A percentile compares a stretch with the other conserved stretches of the same genome.
phyloP scores from a whole-genome alignment of 2,113 vertebrate genomes.

The Nycticorax nycticorax region DNA sequence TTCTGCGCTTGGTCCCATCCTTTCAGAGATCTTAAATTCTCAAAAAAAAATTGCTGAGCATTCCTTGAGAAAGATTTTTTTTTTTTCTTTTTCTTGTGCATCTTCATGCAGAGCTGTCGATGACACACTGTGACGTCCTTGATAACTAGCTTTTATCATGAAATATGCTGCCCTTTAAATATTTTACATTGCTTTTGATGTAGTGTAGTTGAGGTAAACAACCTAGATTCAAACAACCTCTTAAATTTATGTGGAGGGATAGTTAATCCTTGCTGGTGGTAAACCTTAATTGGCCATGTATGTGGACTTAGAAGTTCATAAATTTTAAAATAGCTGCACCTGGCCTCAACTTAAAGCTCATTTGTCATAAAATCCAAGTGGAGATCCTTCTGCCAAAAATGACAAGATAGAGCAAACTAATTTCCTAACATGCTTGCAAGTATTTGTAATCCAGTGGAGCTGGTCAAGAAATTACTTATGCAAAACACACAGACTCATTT shows the following conservation, averaged over 20 bases:
- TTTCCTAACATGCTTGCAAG: not conserved
- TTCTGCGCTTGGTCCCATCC: not conserved
- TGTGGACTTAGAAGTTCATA: slow-evolving; percentile 59
- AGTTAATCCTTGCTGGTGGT: slow-evolving; percentile 9
- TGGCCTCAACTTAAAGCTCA: slow-evolving; percentile 25
- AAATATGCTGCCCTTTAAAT: slow-evolving; percentile 45
- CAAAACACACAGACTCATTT: not conserved
- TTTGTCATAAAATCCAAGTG: slow-evolving; percentile 48
- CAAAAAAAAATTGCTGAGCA: not conserved
- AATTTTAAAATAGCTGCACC: slow-evolving; percentile 56
- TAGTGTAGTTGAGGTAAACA: slow-evolving; percentile 37
- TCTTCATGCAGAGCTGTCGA: not conserved
- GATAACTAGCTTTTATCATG: slow-evolving; percentile 19
- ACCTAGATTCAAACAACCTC: slow-evolving; percentile 13
- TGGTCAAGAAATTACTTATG: slow-evolving; percentile 1
- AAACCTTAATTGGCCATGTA: slow-evolving; percentile 51
- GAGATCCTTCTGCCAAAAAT: slow-evolving; percentile 26
- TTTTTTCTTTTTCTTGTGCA: not conserved
- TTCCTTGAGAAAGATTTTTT: not conserved
- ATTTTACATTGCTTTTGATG: slow-evolving; percentile 33
- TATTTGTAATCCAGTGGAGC: slow-evolving; percentile 31
- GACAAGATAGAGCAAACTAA: not conserved
- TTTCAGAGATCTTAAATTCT: not conserved
- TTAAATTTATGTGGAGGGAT: not conserved
- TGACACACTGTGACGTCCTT: not conserved